phyloP scores from a whole-genome alignment of 1,140 invertebrate species.

The Pseudomyrmex pallidus region DNA sequence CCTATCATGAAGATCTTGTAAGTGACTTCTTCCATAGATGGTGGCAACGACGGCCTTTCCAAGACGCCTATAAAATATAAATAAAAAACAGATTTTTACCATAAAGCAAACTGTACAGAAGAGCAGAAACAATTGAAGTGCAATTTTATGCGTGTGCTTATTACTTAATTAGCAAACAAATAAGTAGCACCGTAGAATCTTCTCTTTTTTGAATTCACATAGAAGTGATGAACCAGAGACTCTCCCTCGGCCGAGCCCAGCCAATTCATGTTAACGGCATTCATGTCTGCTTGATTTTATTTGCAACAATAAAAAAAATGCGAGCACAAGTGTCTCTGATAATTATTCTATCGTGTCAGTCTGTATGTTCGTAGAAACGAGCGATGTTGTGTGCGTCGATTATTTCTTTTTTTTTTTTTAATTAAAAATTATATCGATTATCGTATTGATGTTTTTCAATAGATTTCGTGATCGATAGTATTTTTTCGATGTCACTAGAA shows the following conservation, averaged over 20 bases:
- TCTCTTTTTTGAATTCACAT: conserved; percentile 81
- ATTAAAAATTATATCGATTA: too few species aligned
- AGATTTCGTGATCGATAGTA: too few species aligned
- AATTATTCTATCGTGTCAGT: too few species aligned
- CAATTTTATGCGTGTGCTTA: neutral
- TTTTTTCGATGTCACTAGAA: too few species aligned
- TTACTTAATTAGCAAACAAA: neutral
- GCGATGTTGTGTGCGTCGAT: too few species aligned
- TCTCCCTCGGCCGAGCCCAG: conserved; percentile 83
- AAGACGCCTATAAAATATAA: conserved; percentile 85
- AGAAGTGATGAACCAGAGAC: conserved; percentile 83
- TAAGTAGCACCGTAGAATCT: conserved; percentile 81
- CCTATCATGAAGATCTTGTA: conserved; percentile 87
- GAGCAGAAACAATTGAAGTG: neutral
- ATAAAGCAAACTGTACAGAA: neutral
- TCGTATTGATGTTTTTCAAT: too few species aligned
- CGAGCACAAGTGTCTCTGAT: too few species aligned
- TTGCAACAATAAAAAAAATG: neutral
- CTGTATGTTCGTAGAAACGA: too few species aligned
- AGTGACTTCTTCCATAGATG: conserved; percentile 86
- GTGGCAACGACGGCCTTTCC: conserved; percentile 85
- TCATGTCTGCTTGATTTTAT: conserved; percentile 46
- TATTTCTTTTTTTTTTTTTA: too few species aligned
- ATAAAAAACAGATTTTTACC: neutral
- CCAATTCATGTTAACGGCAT: conserved; percentile 82